Evolutionary conservation across 2,888 invertebrate genomes (phyloP).

Genomic region (Torymus aiolomorphi): DNA sequence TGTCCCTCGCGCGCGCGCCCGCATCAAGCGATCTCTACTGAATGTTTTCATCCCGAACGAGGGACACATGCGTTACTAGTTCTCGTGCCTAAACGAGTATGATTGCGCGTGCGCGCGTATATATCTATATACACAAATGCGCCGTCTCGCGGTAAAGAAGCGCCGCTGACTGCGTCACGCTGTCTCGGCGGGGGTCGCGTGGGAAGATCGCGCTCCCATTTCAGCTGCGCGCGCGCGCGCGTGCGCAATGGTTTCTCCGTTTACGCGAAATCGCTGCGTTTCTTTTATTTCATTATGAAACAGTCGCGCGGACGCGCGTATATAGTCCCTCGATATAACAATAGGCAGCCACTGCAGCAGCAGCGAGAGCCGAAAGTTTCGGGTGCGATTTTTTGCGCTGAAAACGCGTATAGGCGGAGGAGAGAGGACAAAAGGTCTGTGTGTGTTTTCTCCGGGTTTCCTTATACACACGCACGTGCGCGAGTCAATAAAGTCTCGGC

Average conservation of each 20-base stretch:
- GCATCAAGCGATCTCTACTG: slow-evolving; percentile 9
- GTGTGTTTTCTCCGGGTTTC: slow-evolving; percentile 21
- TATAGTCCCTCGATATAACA: slow-evolving; percentile 24
- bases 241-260: slow-evolving; percentile 55
- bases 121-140: neutral
- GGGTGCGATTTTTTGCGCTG: slow-evolving; percentile 19
- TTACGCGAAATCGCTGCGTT: slow-evolving; percentile 37
- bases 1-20: too few relatives aligned
- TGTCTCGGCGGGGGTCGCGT: slow-evolving; percentile 64
- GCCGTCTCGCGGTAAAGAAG: slow-evolving; percentile 28
- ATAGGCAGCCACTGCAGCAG: too few relatives aligned
- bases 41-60: neutral
- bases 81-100: slow-evolving; percentile 20
- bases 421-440: slow-evolving; percentile 17
- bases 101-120: slow-evolving; percentile 6
- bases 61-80: slow-evolving; percentile 13
- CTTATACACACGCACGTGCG: neutral
- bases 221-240: slow-evolving; percentile 16
- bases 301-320: slow-evolving; percentile 1
- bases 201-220: slow-evolving; percentile 73
- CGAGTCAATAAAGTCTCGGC: slow-evolving; percentile 22
- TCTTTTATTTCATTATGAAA: slow-evolving; percentile 54
- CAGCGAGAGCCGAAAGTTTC: slow-evolving; percentile 17
- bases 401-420: neutral
- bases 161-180: slow-evolving; percentile 38